Evolutionary conservation across 2,113 vertebrate genomes (phyloP), one percentile per base, ranked within the genome.

Genomic region (Heterochromis multidens): DNA sequence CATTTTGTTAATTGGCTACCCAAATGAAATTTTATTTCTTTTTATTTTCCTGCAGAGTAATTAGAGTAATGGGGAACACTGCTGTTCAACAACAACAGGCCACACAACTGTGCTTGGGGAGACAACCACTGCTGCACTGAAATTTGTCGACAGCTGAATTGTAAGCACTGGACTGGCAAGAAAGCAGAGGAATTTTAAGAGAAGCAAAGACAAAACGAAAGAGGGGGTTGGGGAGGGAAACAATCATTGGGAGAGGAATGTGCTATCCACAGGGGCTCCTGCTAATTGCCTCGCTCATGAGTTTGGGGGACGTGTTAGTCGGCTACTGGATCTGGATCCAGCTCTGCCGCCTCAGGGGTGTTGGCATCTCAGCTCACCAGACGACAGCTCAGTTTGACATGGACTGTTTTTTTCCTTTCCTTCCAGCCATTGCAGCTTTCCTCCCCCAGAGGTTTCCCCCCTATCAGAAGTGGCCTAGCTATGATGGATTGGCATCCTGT

Each of bases 401-500:
- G 88, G 84, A 77, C 80, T 83, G 17, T 19, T 57, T 86, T 40
- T 11, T 67, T 7, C 6, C 31, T 27, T 84, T 85, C 70, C 85
- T 90, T 33, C 82, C 49, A 89, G 85, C 83, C 87, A 77, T 74
- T 90, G 92, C 90, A 93, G 90, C 91, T 87, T 87, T 61, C 60
- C 40, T 87, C 82, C 94, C 93, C 93, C 43, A 21, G 90, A 91
- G 92, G 91, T 88, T 91, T 76, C 35, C 63, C 83, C 62, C 76
- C 90, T 63, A 91, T 93, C 91, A 91, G 92, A 94, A 93, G 91
- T 92, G 89, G 90, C 93, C 93, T 89, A 72, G 88, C 91, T 88
- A 91, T 95, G 95, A 96, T 95, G 94, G 95, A 96, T 94, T 96
- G 95, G 93, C 94, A 93, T 94, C 93, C 91, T 92, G 90, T 85